A percentile compares a stretch with the other conserved stretches of the same genome.
These are phyloP conservation scores for Micropoecilia bifurca DNA, from an alignment of 2,797 vertebrate species.

Conservation along the genomic window DNA sequence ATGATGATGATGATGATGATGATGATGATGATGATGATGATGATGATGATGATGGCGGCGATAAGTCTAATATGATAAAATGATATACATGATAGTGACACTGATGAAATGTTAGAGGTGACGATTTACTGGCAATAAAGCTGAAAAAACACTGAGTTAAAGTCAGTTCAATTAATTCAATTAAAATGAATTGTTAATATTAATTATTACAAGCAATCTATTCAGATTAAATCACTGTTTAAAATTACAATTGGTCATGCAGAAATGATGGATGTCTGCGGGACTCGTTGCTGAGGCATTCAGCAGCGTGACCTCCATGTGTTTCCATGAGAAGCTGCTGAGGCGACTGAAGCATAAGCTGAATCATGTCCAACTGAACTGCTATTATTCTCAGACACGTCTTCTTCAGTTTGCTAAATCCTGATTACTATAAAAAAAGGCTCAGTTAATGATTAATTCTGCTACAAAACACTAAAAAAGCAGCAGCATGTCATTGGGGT, in stretches of 20 bases:
- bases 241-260: background rate
- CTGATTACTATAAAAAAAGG: background rate
- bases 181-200: background rate
- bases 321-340: background rate
- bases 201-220: background rate
- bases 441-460: background rate
- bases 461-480: background rate
- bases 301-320: background rate
- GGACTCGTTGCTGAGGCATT: background rate
- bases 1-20: conserved; percentile 17
- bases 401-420: background rate
- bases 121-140: conserved; percentile 8
- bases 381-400: background rate
- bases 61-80: conserved; percentile 31
- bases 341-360: background rate
- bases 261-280: background rate
- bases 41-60: background rate
- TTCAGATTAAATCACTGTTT: background rate
- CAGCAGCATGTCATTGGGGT: background rate
- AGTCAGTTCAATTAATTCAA: background rate
- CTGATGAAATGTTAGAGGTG: conserved; percentile 9
- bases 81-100: conserved; percentile 6
- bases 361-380: background rate
- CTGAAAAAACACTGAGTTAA: conserved; percentile 22
- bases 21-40: conserved; percentile 8